These are phyloP conservation scores for Drosophila carrolli DNA, from an alignment of 1,140 invertebrate species.

Conservation along the genomic window DNA sequence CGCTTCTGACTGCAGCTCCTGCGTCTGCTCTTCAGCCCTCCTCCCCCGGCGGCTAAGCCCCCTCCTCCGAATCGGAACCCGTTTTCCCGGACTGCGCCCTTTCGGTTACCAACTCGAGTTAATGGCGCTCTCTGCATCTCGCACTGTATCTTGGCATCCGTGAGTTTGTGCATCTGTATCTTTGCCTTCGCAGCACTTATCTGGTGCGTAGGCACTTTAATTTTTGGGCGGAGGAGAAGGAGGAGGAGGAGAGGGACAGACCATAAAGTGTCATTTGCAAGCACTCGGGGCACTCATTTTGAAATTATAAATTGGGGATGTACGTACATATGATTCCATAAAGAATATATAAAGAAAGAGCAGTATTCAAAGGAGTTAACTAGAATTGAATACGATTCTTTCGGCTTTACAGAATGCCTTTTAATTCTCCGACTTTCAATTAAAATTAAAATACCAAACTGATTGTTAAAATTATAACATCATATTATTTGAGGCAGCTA, in stretches of 20 bases:
- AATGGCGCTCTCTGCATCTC: constrained; percentile 65
- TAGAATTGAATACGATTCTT: background rate
- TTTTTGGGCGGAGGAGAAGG: background rate
- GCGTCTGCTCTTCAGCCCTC: constrained; percentile 8
- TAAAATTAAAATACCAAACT: too few species aligned
- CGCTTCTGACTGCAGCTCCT: constrained; percentile 47
- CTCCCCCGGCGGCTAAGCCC: background rate
- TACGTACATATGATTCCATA: background rate
- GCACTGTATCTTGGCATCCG: constrained; percentile 45
- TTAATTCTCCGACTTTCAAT: too few species aligned
- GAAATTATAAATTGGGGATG: constrained; percentile 13
- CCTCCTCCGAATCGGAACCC: constrained; percentile 35
- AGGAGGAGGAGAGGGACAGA: background rate
- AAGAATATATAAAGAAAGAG: background rate
- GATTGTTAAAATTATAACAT: background rate
- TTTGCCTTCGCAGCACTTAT: constrained; percentile 52
- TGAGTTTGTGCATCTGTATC: constrained; percentile 57
- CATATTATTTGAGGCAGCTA: background rate
- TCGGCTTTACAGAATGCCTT: too few species aligned
- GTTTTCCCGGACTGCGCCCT: constrained; percentile 64
- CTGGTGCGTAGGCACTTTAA: constrained; percentile 44
- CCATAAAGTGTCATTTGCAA: constrained; percentile 40
- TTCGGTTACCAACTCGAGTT: constrained; percentile 43
- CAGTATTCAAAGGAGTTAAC: background rate
- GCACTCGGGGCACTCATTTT: constrained; percentile 16